Evolutionary conservation across 2,888 invertebrate genomes (phyloP), one percentile per base, ranked within the genome.

Genomic region (Eustalomyia histrio): DNA sequence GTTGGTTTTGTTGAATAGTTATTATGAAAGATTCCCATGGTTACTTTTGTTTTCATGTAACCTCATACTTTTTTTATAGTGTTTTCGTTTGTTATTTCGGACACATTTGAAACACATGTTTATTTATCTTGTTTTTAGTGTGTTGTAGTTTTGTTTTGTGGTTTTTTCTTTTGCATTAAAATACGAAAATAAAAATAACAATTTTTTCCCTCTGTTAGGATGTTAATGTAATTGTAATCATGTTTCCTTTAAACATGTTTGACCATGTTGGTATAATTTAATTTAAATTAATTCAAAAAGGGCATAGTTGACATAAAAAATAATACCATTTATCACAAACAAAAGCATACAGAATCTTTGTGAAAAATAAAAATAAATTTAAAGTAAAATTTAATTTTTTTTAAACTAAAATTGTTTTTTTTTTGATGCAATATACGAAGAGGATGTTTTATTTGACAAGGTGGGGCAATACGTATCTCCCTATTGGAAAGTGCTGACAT

Each of bases 191-290:
- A 5, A 10, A 24, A 12, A 17, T 16, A 29, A 76, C 24, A 16
- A 10, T 60, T 4, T 33, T 39, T 60, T 14, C 8, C 6, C 16
- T 24, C 35, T 18, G 14, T 8, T 57, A n/a, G 29, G 8, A 29
- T 43, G 21, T 58, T 63, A 17, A 29, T 64, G 69, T 64, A 29
- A 71, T 71, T 76, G 29, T 71, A 35, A 65, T 76, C 50, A 71
- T 76, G 63, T 71, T 58, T 39, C 39, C 39, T 64, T n/a, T 33
- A 10, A 64, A 43, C 64, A 71, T 71, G 71, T 65, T 71, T 71
- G 24, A 52, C 52, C 71, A 76, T 76, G 76, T 64, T 71, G 64
- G 50, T 63, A 60, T 71, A 71, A 71, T 53, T 69, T 52, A 63
- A 57, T 63, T 65, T 76, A 64, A 76, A 64, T 76, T 71, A 76